Evolutionary conservation across 1,140 invertebrate species (phyloP).

Genomic region (Pinna nobilis): DNA sequence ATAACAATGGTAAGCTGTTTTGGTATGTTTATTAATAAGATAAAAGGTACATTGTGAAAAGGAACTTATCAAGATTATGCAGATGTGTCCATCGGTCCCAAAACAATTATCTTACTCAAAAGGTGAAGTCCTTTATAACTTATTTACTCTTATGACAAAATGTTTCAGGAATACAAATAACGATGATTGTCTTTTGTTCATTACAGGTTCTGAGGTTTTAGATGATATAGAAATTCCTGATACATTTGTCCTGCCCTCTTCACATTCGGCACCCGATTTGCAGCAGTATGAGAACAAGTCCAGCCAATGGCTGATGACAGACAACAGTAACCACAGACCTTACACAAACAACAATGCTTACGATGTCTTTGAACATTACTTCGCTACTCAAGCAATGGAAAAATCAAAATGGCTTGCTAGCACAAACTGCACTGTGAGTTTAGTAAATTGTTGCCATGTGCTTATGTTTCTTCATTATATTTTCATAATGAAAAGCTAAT

Average conservation of each 20-base stretch:
- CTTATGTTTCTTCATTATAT: not conserved
- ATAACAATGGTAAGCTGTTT: no score
- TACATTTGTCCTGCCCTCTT: constrained; percentile 2
- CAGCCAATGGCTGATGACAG: not conserved
- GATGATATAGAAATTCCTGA: not conserved
- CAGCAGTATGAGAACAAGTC: not conserved
- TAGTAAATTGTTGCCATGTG: not conserved
- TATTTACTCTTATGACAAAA: no score
- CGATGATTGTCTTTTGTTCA: no score
- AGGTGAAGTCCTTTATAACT: no score
- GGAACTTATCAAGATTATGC: no score
- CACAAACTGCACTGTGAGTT: not conserved
- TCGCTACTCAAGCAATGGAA: constrained; percentile 4
- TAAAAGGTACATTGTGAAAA: no score
- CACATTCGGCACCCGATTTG: constrained; percentile 22
- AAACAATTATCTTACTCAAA: no score
- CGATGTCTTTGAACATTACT: constrained; percentile 12
- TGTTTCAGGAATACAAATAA: not conserved
- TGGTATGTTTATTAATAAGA: no score
- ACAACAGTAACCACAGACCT: not conserved
- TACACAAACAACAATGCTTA: not conserved
- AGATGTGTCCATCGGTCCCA: no score
- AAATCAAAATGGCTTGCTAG: not conserved
- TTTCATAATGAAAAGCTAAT: not conserved
- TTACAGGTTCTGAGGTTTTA: no score